Percentiles rank a stretch among this genome's conserved stretches.
Evolutionary conservation across 2,113 vertebrate genomes (phyloP).

Genomic region (Siniperca knerii): DNA sequence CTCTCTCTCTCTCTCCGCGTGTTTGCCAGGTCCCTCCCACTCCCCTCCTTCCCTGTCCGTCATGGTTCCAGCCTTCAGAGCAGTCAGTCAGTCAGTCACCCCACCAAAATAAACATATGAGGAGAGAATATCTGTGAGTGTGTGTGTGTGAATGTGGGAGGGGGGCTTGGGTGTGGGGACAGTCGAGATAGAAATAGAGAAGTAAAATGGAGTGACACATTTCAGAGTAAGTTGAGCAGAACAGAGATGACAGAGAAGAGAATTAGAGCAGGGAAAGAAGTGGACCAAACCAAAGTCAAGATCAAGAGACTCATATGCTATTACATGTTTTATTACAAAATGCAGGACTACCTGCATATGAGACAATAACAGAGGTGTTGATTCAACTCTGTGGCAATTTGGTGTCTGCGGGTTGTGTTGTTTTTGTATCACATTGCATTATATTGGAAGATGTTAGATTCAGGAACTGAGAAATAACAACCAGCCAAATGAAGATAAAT

Average conservation of each 20-base stretch:
- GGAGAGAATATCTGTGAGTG: constrained; percentile 28
- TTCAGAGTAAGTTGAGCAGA: neutral
- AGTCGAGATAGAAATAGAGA: neutral
- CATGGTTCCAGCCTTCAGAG: constrained; percentile 72
- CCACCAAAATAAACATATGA: constrained; percentile 80
- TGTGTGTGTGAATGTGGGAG: neutral
- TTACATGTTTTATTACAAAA: neutral
- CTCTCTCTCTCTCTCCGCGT: constrained; percentile 19
- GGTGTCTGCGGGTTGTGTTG: neutral
- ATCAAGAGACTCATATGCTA: neutral
- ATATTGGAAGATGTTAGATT: neutral
- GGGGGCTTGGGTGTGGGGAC: neutral
- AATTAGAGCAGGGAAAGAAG: neutral
- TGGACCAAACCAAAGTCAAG: constrained; percentile 6
- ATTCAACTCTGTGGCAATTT: neutral
- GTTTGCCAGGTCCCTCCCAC: constrained; percentile 48
- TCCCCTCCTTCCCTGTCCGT: constrained; percentile 51
- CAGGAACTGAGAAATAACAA: neutral
- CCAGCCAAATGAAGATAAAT: neutral
- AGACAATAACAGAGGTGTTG: neutral
- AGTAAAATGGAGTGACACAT: neutral
- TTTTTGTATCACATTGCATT: neutral
- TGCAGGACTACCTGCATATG: neutral
- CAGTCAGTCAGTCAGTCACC: constrained; percentile 70
- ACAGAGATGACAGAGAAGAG: neutral